Evolutionary conservation across 1,140 invertebrate genomes (phyloP).

Genomic region (Drosophila auraria): DNA sequence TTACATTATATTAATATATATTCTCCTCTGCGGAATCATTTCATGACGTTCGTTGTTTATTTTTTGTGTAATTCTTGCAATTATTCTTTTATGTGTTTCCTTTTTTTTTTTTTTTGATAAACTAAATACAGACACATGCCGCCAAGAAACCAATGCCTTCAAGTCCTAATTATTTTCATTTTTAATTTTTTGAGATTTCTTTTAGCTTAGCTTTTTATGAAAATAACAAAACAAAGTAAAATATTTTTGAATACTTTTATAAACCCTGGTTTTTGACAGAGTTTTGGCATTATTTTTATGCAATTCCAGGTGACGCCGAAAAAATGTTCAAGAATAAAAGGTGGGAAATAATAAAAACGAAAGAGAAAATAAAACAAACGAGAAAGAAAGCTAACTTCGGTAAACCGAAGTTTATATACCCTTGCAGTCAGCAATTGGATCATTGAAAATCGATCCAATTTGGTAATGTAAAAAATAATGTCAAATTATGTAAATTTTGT

Average conservation of each 20-base stretch:
- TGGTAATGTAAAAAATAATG: too few relatives aligned
- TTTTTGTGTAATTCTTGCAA: slow-evolving; percentile 42
- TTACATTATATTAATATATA: slow-evolving; percentile 30
- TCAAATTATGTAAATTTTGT: too few relatives aligned
- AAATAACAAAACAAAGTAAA: slow-evolving; percentile 42
- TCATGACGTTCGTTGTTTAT: slow-evolving; percentile 2
- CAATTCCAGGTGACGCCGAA: slow-evolving; percentile 74
- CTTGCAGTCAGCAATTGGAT: too few relatives aligned
- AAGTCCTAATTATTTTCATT: slow-evolving; percentile 45
- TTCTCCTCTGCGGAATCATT: slow-evolving; percentile 9
- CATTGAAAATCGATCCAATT: too few relatives aligned
- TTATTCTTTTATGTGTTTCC: slow-evolving; percentile 35
- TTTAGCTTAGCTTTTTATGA: slow-evolving; percentile 52
- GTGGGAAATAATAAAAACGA: slow-evolving; percentile 39
- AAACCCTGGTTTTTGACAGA: slow-evolving; percentile 38
- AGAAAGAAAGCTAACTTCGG: too few relatives aligned
- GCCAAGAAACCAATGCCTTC: slow-evolving; percentile 87
- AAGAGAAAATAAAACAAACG: slow-evolving; percentile 43
- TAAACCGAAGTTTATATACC: too few relatives aligned
- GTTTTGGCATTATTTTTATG: slow-evolving; percentile 80
- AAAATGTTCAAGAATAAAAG: slow-evolving; percentile 35
- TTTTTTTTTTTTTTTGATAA: slow-evolving; percentile 36
- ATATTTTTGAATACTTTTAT: slow-evolving; percentile 11
- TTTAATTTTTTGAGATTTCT: slow-evolving; percentile 26
- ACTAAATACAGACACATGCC: slow-evolving; percentile 82